Evolutionary conservation across 2,113 vertebrate genomes (phyloP), one percentile per base, ranked within the genome.

Genomic region (Nesogale talazaci): DNA sequence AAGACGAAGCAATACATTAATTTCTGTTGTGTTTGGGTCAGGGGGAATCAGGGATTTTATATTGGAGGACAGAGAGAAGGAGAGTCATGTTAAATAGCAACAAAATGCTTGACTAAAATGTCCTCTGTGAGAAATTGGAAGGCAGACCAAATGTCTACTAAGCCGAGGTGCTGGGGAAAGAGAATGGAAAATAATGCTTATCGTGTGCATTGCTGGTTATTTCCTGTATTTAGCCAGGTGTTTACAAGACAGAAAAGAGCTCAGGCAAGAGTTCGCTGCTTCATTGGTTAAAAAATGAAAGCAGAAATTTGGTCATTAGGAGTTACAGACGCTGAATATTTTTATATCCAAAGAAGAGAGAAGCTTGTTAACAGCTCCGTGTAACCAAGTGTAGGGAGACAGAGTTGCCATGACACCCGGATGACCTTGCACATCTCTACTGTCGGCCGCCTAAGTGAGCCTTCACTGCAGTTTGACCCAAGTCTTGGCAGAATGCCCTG

Each of bases 41-140:
- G 72, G 86, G 72, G 31, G 36, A 70, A 84, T 31, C 59, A 93
- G 65, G 17, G 57, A 93, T 93, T 61, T 67, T 8, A 82, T 94
- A 92, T 8, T 65, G 17, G 56, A 85, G 42, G 40, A 40, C 65
- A 86, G 63, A 93, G 92, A 85, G 70, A 86, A 88, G 89, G 59
- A 81, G 15, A 89, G 34, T 78, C 82, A 82, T 40, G 74, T 91
- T 94, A 90, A 92, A 92, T 69, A 74, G 63, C 65, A 93, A 59
- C 85, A 65, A 86, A 94, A 91, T 83, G 78, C 67, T 89, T 90
- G 76, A 84, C 92, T 83, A 93, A 92, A 84, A 83, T 88, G 84
- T 88, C 72, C 83, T 22, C 83, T 46, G 31, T 86, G 79, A 92
- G 86, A 61, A 88, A 96, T 36, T 84, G 46, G 69, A 88, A 86